Evolutionary conservation across 2,113 vertebrate species (phyloP).

Genomic region (Callorhinus ursinus): DNA sequence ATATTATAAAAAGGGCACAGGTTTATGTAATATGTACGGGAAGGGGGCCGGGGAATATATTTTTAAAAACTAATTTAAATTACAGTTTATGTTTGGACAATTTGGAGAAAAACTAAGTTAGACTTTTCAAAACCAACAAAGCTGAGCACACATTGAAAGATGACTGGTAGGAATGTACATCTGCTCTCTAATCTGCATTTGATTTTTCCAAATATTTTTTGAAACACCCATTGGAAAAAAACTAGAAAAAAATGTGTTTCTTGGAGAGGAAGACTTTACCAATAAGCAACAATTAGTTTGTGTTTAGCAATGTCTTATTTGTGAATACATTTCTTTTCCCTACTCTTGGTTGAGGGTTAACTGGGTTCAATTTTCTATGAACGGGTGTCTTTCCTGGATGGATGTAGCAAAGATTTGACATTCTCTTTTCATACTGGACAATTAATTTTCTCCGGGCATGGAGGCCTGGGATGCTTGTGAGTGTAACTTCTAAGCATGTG

Average conservation of each 20-base stretch:
- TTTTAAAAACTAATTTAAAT: background rate
- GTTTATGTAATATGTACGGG: background rate
- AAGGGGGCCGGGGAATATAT: fast-evolving
- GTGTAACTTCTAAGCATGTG: background rate
- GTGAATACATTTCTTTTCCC: background rate
- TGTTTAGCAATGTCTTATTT: background rate
- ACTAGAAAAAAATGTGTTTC: background rate
- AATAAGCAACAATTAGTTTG: background rate
- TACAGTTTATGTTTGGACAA: background rate
- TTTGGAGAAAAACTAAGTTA: background rate
- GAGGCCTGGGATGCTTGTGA: background rate
- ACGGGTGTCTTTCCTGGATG: background rate
- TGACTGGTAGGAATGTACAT: background rate
- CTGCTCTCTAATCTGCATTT: background rate
- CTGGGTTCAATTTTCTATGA: background rate
- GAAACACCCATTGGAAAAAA: background rate
- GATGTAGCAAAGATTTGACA: background rate
- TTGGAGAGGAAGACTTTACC: background rate
- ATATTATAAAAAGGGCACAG: background rate
- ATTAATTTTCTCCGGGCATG: background rate
- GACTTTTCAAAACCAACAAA: background rate
- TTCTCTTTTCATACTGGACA: background rate
- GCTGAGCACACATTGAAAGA: background rate
- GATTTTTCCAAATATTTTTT: background rate
- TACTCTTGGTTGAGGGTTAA: background rate